Conservation (phyloP, 2,113 vertebrate genomes). For the Lamprologus speciosus region DNA sequence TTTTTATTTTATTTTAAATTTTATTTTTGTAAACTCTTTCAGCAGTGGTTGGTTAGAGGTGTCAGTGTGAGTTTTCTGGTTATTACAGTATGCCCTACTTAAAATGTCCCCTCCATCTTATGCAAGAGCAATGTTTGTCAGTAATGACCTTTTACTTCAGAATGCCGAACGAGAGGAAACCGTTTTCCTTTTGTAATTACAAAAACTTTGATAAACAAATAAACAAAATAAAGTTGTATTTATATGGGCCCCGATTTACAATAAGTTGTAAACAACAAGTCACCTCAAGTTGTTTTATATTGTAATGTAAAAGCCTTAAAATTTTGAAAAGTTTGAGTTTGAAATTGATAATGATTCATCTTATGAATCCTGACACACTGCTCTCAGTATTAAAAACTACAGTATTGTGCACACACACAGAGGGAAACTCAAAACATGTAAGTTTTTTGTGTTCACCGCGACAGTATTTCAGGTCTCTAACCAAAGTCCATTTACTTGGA, state of each 20-base stretch:
- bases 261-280: neutral
- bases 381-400: neutral
- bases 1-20: neutral
- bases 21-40: neutral
- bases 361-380: neutral
- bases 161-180: neutral
- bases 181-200: neutral
- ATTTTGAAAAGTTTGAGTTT: neutral
- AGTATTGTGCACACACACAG: neutral
- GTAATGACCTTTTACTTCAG: neutral
- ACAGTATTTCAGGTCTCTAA: neutral
- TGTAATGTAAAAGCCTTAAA: neutral
- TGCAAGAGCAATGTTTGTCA: neutral
- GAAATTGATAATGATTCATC: neutral
- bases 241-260: neutral
- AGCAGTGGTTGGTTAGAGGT: neutral
- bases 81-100: neutral
- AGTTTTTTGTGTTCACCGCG: neutral
- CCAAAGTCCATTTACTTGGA: neutral
- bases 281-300: neutral
- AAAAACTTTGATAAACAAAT: neutral
- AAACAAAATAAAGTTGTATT: neutral
- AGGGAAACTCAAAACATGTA: neutral
- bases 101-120: neutral
- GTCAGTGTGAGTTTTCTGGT: neutral